A percentile compares a stretch with the other conserved stretches of the same genome.
phyloP scores from a whole-genome alignment of 2,113 vertebrate species.

The Physeter macrocephalus region DNA sequence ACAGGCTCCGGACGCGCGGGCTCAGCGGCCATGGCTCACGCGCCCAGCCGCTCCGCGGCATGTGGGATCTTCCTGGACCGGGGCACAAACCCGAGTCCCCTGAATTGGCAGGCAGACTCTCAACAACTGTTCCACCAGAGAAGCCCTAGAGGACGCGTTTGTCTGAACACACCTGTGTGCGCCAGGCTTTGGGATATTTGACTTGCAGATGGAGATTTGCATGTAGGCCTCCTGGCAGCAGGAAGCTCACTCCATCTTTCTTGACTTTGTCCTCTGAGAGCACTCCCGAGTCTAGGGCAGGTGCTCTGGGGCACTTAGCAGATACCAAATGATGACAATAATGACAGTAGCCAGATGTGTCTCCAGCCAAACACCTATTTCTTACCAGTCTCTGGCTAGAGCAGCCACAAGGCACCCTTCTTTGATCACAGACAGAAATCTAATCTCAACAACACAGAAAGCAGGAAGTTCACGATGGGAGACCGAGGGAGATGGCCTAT shows the following conservation, averaged over 20 bases:
- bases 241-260: neutral
- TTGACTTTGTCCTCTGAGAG: neutral
- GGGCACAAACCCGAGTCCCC: too few species aligned
- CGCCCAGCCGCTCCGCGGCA: too few species aligned
- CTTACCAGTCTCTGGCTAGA: neutral
- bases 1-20: too few species aligned
- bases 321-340: neutral
- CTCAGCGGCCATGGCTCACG: too few species aligned
- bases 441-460: neutral
- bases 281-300: neutral
- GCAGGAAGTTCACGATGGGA: neutral
- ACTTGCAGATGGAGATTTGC: constrained; percentile 26
- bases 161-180: neutral
- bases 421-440: constrained; percentile 23
- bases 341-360: neutral
- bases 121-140: too few species aligned
- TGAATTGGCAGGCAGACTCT: too few species aligned
- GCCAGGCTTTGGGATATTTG: neutral
- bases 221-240: neutral
- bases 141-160: neutral
- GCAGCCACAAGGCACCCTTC: neutral
- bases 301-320: neutral
- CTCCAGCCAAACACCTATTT: neutral
- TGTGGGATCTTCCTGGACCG: too few species aligned
- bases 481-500: neutral